Percentiles rank a stretch among this genome's conserved stretches.
These are phyloP conservation scores for Piaya cayana DNA, from an alignment of 2,113 vertebrate species.

Conservation along the genomic window DNA sequence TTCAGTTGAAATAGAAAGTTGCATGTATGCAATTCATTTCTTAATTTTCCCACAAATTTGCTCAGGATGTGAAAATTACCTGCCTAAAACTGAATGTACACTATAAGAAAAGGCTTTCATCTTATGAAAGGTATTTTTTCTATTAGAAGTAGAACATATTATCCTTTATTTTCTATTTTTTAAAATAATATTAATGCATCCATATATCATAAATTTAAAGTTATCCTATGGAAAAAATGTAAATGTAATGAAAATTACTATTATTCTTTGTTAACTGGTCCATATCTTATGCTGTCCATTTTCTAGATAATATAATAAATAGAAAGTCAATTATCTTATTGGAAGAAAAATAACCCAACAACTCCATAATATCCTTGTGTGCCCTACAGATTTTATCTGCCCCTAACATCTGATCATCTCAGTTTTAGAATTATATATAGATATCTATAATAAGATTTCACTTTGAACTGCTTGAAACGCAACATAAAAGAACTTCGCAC, in stretches of 20 bases:
- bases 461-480: slow-evolving; percentile 6
- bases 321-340: background rate
- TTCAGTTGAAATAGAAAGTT: background rate
- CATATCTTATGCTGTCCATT: background rate
- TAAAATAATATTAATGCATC: background rate
- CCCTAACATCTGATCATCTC: background rate
- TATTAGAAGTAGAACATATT: background rate
- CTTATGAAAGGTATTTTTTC: background rate
- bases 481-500: background rate
- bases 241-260: background rate
- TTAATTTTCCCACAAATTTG: background rate
- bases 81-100: background rate
- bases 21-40: background rate
- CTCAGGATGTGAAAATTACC: background rate
- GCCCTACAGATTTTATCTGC: background rate
- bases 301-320: background rate
- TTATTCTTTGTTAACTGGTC: background rate
- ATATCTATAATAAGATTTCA: background rate
- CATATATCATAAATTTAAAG: background rate
- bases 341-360: background rate
- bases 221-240: background rate
- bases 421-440: background rate
- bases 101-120: background rate
- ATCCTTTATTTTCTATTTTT: background rate
- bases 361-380: background rate